phyloP scores from a whole-genome alignment of 2,888 invertebrate genomes.

The Pollenia labialis region DNA sequence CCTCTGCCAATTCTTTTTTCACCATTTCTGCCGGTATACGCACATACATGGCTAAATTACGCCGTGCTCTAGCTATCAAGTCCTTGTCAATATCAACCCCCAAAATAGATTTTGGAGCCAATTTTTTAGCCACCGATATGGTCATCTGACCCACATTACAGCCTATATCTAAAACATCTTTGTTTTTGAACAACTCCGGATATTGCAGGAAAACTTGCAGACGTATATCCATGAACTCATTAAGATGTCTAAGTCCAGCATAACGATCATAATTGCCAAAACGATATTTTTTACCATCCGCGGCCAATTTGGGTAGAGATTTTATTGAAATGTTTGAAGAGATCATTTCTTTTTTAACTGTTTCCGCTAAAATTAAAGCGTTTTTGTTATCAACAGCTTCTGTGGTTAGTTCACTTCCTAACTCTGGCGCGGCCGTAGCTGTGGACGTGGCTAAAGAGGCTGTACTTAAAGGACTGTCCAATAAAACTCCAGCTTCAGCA shows the following conservation, averaged over 20 bases:
- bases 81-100: slow-evolving; percentile 98
- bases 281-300: slow-evolving; percentile 92
- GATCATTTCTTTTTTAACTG: slow-evolving; percentile 61
- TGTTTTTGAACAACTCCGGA: slow-evolving; percentile 92
- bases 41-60: slow-evolving; percentile 83
- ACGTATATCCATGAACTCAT: slow-evolving; percentile 92
- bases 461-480: slow-evolving; percentile 79
- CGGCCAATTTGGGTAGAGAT: slow-evolving; percentile 86
- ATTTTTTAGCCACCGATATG: slow-evolving; percentile 93
- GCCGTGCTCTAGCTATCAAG: slow-evolving; percentile 87
- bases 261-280: slow-evolving; percentile 99
- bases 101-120: slow-evolving; percentile 92
- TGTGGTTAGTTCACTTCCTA: slow-evolving; percentile 50
- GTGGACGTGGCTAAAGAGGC: slow-evolving; percentile 77
- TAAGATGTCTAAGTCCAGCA: slow-evolving; percentile 96
- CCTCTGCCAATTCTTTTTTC: slow-evolving; percentile 58
- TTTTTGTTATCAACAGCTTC: slow-evolving; percentile 54
- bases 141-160: slow-evolving; percentile 99
- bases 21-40: slow-evolving; percentile 78
- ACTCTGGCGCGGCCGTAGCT: slow-evolving; percentile 75
- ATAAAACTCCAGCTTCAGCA: slow-evolving; percentile 74
- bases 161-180: slow-evolving; percentile 97
- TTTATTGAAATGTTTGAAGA: slow-evolving; percentile 44
- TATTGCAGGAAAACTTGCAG: slow-evolving; percentile 92
- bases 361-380: slow-evolving; percentile 65